phyloP scores from a whole-genome alignment of 1,140 invertebrate species.

The Drosophila ironensis region DNA sequence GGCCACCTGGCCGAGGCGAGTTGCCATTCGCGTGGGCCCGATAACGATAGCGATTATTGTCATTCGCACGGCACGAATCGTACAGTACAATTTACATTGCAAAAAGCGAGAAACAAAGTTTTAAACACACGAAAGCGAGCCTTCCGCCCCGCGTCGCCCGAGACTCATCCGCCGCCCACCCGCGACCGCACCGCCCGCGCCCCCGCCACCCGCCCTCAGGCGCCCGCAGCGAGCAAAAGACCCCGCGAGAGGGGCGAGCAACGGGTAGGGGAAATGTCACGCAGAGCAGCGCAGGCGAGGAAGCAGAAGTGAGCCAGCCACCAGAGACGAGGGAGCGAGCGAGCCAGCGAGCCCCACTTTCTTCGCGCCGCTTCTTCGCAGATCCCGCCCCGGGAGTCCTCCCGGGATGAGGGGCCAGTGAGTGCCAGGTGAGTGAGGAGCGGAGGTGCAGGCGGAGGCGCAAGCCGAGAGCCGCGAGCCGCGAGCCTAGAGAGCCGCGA shows the following conservation, averaged over 20 bases:
- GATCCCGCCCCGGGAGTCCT: no score
- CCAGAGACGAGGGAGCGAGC: no score
- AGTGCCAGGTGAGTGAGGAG: slow-evolving; percentile 25
- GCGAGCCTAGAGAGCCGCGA: slow-evolving; percentile 40
- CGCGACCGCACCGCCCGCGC: slow-evolving; percentile 9
- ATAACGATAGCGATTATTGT: slow-evolving; percentile 22
- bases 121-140: slow-evolving; percentile 61
- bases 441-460: neutral
- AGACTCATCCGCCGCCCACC: slow-evolving; percentile 25
- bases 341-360: no score
- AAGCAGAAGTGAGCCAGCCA: slow-evolving; percentile 75
- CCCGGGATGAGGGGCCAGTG: no score
- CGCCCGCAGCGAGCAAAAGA: slow-evolving; percentile 43
- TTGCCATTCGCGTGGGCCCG: slow-evolving; percentile 13
- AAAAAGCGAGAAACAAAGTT: slow-evolving; percentile 72
- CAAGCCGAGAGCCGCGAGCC: neutral
- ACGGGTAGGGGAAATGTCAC: slow-evolving; percentile 79
- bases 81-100: slow-evolving; percentile 66
- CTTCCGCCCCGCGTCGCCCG: slow-evolving; percentile 23
- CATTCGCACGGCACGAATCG: slow-evolving; percentile 30
- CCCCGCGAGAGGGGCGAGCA: slow-evolving; percentile 58
- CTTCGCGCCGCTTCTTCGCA: no score
- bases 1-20: neutral
- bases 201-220: slow-evolving; percentile 1
- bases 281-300: slow-evolving; percentile 61